These are phyloP conservation scores for Asobara japonica DNA, from an alignment of 1,140 invertebrate species.

Conservation along the genomic window DNA sequence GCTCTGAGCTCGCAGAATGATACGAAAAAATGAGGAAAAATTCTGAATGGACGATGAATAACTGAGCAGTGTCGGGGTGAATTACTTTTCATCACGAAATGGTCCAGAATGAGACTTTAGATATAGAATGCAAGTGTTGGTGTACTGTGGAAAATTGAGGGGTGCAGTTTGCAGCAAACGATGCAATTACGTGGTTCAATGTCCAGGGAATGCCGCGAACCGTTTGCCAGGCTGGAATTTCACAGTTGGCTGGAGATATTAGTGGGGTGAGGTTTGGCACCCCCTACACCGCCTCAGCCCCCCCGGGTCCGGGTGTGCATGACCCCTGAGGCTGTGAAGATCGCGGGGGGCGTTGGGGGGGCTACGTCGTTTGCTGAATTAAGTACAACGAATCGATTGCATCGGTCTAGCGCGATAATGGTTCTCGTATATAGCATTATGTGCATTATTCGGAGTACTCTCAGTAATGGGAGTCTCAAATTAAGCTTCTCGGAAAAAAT, in stretches of 20 bases:
- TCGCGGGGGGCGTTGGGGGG: neutral
- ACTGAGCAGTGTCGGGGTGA: no score
- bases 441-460: no score
- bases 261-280: slow-evolving; percentile 28
- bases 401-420: neutral
- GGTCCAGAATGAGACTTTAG: no score
- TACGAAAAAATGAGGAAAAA: no score
- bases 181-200: slow-evolving; percentile 60
- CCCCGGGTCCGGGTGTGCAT: neutral
- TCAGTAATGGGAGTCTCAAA: no score
- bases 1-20: no score
- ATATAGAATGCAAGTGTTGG: no score
- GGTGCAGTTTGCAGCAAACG: slow-evolving; percentile 50
- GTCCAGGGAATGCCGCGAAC: slow-evolving; percentile 51
- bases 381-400: neutral
- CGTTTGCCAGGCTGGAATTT: slow-evolving; percentile 56
- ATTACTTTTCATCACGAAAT: neutral
- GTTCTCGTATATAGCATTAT: neutral
- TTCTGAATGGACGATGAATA: no score
- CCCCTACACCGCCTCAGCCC: neutral
- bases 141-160: neutral
- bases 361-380: neutral
- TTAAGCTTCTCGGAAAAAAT: no score
- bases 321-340: neutral
- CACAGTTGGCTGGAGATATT: slow-evolving; percentile 54